These are phyloP conservation scores for Numida meleagris DNA, from an alignment of 2,113 vertebrate genomes.

Conservation along the genomic window DNA sequence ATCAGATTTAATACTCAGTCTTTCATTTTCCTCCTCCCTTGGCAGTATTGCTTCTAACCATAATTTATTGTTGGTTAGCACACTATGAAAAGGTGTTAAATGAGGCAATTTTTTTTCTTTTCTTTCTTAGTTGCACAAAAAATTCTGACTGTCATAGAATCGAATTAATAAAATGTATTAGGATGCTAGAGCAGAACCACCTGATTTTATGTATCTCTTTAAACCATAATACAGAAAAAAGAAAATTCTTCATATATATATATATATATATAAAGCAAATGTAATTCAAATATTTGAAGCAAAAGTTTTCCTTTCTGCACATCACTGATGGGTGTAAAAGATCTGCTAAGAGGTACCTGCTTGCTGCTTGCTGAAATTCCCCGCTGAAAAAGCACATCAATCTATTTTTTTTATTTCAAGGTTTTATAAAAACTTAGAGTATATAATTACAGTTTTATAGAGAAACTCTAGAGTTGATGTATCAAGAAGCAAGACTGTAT, in stretches of 20 bases:
- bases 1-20: background rate
- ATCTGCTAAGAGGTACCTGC: background rate
- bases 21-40: slow-evolving; percentile 3
- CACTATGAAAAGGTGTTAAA: background rate
- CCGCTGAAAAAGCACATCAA: background rate
- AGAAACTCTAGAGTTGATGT: background rate
- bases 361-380: background rate
- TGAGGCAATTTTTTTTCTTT: background rate
- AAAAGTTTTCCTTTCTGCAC: background rate
- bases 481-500: background rate
- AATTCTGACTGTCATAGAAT: background rate
- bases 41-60: background rate
- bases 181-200: background rate
- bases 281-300: background rate
- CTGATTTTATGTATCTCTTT: background rate
- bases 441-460: background rate
- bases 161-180: background rate
- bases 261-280: background rate
- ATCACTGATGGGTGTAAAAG: background rate
- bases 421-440: background rate
- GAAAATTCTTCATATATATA: background rate
- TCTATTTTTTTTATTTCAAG: background rate
- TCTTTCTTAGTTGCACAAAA: background rate
- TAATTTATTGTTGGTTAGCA: background rate
- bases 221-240: background rate